phyloP scores from a whole-genome alignment of 2,888 invertebrate species.

The Lymantria dispar region DNA sequence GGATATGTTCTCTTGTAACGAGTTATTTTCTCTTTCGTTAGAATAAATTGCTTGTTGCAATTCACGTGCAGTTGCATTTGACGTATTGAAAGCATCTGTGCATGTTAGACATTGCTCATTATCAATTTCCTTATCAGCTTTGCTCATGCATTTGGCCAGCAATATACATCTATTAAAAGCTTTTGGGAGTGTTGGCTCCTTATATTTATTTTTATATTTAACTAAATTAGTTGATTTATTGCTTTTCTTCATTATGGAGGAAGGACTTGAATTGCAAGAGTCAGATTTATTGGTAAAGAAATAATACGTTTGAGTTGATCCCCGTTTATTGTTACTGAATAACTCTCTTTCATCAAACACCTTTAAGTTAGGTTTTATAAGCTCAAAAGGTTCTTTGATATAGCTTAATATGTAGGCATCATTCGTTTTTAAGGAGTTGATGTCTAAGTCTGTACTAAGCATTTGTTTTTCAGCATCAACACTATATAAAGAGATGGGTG shows the following conservation, averaged over 20 bases:
- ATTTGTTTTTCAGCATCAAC: conserved; percentile 51
- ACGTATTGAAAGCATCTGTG: conserved; percentile 25
- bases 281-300: conserved; percentile 44
- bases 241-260: conserved; percentile 50
- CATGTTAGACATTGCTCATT: neutral
- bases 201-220: conserved; percentile 55
- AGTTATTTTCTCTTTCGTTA: conserved; percentile 28
- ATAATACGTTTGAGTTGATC: conserved; percentile 42
- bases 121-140: conserved; percentile 14
- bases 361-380: neutral
- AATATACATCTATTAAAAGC: conserved; percentile 56
- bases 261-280: conserved; percentile 4
- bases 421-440: conserved; percentile 31
- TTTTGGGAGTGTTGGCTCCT: conserved; percentile 53
- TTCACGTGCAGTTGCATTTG: neutral
- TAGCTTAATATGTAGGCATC: conserved; percentile 6
- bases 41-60: conserved; percentile 34
- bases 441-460: conserved; percentile 48
- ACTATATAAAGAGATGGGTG: conserved; percentile 26
- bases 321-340: neutral
- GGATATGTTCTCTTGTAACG: conserved; percentile 41
- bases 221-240: conserved; percentile 67
- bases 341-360: neutral
- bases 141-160: conserved; percentile 39
- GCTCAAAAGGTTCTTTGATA: neutral